Conservation (phyloP, 1,140 invertebrate species). For the Polypedilum vanderplanki region DNA sequence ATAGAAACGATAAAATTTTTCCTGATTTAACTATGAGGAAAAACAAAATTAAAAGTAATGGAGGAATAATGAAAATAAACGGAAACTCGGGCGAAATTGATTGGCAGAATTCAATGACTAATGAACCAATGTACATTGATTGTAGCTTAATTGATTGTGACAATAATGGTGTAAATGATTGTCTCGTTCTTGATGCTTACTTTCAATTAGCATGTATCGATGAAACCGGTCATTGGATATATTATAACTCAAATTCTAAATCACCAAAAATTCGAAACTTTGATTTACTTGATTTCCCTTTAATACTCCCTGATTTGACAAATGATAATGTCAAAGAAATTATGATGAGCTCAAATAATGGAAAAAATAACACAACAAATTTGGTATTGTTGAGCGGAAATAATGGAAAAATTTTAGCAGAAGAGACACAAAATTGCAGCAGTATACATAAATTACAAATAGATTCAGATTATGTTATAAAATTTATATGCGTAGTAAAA, state of each 20-base stretch:
- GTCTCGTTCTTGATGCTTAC: conserved; percentile 60
- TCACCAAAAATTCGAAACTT: conserved; percentile 46
- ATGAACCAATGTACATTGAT: conserved; percentile 59
- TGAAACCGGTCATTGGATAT: conserved; percentile 52
- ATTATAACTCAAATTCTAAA: conserved; percentile 53
- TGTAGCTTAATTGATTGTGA: conserved; percentile 64
- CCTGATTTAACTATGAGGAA: conserved; percentile 40
- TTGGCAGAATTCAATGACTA: conserved; percentile 56
- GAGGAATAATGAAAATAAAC: conserved; percentile 53
- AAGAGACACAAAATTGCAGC: conserved; percentile 44
- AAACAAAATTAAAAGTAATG: conserved; percentile 45
- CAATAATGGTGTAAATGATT: conserved; percentile 60
- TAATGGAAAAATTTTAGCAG: conserved; percentile 47
- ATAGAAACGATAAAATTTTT: conserved; percentile 56
- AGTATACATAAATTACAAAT: conserved; percentile 44
- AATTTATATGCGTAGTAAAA: conserved; percentile 49
- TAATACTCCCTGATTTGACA: conserved; percentile 63
- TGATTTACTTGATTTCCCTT: conserved; percentile 55
- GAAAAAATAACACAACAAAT: conserved; percentile 49
- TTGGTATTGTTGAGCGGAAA: conserved; percentile 57
- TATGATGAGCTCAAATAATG: conserved; percentile 49
- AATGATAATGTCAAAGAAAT: conserved; percentile 61
- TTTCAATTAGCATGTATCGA: conserved; percentile 61
- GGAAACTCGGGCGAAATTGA: conserved; percentile 54
- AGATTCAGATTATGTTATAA: conserved; percentile 37